Base-by-base conservation (phyloP, 2,113 vertebrate species). In the Amblyornis subalaris region DNA sequence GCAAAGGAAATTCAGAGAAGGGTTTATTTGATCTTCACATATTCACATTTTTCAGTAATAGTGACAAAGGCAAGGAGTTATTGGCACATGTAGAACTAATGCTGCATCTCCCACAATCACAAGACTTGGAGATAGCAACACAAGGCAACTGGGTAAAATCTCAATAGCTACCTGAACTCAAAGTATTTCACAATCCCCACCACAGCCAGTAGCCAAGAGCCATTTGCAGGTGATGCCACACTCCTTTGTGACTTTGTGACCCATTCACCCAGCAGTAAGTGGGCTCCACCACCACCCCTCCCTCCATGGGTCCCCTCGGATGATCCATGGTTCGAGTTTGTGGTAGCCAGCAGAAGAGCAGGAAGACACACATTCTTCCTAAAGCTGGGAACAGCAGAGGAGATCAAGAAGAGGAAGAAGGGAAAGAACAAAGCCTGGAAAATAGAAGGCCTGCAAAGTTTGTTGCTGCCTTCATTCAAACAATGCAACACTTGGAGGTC, bases 241-340 rank as follows among this genome's bases (percentile, higher is more conserved):
- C 45, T 66, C 9, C 45, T 50, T 14, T n/a, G 22, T 1, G 0
- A 26, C n/a, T 64, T 38, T 77, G 26, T 47, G 65, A 69, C 22
- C 5, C 6, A 28, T 25, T 57, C 50, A 42, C 8, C 4, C 3
- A 23, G 40, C 2, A 2, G 10, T 22, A 18, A 4, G 18, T 0
- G 12, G 14, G 29, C 44, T 55, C 54, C 44, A 48, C 14, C 3
- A 3, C 20, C 47, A n/a, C 23, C 42, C 65, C 33, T 40, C 42
- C 18, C 14, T 50, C 38, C 35, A 3, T 1, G 2, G 35, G 28
- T 48, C n/a, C 33, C 22, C 9, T 8, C 35, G 24, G 57, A 51
- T 0, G 17, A 61, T 5, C 11, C 77, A 45, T 29, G 38, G 45
- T 69, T 18, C 78, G 22, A 60, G 42, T 28, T 71, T 9, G n/a